These are phyloP conservation scores for Etheostoma cragini DNA, from an alignment of 2,113 vertebrate species.

Conservation along the genomic window DNA sequence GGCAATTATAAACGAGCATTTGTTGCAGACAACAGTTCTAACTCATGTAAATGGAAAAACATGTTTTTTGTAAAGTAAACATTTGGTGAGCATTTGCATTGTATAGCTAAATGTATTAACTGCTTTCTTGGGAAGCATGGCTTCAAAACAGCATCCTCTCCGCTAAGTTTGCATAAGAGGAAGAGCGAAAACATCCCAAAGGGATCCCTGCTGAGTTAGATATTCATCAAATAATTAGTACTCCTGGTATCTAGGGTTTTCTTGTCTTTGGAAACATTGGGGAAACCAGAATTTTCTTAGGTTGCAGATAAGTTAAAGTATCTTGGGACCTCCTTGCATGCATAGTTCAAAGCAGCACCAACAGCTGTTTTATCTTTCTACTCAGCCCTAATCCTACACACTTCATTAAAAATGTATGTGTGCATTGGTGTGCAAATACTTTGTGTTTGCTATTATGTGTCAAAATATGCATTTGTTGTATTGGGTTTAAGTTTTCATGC, in stretches of 20 bases:
- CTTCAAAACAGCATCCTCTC: neutral
- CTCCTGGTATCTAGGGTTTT: neutral
- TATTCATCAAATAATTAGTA: conserved; percentile 4
- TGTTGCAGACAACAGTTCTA: neutral
- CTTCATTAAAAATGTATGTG: conserved; percentile 51
- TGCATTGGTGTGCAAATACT: conserved; percentile 35
- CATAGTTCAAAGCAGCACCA: conserved; percentile 42
- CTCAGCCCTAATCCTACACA: conserved; percentile 1
- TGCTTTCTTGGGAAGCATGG: neutral
- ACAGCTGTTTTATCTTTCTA: conserved; percentile 42
- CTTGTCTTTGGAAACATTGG: neutral
- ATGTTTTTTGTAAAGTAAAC: neutral
- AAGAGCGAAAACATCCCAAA: conserved; percentile 7
- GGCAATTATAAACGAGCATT: neutral
- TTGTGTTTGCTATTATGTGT: conserved; percentile 38
- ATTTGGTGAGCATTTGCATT: neutral
- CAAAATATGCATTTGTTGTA: conserved; percentile 25
- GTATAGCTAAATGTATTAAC: neutral
- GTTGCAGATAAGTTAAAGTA: conserved; percentile 20
- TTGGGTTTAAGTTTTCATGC: neutral
- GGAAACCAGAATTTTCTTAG: neutral
- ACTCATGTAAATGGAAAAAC: neutral
- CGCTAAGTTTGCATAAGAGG: neutral
- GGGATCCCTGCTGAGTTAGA: neutral
- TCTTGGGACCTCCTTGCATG: conserved; percentile 12